Conservation (phyloP, 2,888 invertebrate species). For the Emesis castigata region DNA sequence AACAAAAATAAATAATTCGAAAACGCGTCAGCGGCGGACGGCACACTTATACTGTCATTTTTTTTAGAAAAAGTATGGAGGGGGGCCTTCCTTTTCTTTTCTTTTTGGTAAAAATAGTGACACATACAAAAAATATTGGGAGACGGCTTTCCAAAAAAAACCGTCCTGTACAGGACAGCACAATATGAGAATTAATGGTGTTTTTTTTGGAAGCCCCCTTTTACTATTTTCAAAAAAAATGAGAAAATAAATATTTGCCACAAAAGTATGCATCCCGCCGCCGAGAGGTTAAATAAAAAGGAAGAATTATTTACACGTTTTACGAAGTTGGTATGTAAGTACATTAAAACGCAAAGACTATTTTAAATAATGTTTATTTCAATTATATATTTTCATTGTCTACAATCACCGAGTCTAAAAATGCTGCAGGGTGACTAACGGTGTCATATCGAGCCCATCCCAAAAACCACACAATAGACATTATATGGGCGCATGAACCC, state of each 20-base stretch:
- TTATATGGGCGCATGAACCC: neutral
- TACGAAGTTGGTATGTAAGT: conserved; percentile 5
- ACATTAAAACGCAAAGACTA: conserved; percentile 9
- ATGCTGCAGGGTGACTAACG: conserved; percentile 15
- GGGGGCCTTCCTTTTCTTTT: neutral
- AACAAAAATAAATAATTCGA: conserved; percentile 4
- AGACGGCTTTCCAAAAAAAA: neutral
- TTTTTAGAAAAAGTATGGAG: neutral
- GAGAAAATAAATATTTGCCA: neutral
- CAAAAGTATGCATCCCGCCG: neutral
- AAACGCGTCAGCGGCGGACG: neutral
- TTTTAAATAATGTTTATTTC: conserved; percentile 15
- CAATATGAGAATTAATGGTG: neutral
- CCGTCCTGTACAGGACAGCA: neutral
- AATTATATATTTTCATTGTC: conserved; percentile 15
- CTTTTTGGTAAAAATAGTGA: neutral
- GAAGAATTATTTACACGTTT: neutral
- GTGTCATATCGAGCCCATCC: conserved; percentile 11
- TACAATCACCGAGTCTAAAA: conserved; percentile 13
- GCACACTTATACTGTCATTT: neutral
- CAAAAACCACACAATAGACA: conserved; percentile 10
- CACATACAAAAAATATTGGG: neutral
- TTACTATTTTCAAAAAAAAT: neutral
- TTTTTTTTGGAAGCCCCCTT: neutral
- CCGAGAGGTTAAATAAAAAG: conserved; percentile 2